Conservation (phyloP, 2,797 vertebrate species). For the Manis crassicaudata region DNA sequence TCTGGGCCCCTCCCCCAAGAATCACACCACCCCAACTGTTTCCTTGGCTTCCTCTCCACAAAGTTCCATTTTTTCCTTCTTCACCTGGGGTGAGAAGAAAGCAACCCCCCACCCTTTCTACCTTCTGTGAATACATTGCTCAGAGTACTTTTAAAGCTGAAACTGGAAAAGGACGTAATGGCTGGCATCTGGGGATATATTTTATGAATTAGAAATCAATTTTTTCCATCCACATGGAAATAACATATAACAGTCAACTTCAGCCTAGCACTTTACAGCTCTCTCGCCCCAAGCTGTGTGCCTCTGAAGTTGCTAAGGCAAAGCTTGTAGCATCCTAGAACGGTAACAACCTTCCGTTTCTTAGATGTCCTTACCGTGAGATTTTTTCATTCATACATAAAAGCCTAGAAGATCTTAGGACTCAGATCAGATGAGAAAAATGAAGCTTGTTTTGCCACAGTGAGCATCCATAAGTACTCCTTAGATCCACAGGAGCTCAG, state of each 20-base stretch:
- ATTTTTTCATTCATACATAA: slow-evolving; percentile 1
- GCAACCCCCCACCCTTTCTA: slow-evolving; percentile 25
- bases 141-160: slow-evolving; percentile 63
- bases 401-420: slow-evolving; percentile 58
- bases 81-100: slow-evolving; percentile 77
- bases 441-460: slow-evolving; percentile 43
- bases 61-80: slow-evolving; percentile 74
- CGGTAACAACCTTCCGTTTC: slow-evolving; percentile 38
- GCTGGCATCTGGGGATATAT: slow-evolving; percentile 54
- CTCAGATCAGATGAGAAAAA: slow-evolving; percentile 22
- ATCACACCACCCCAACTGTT: slow-evolving; percentile 79
- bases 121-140: slow-evolving; percentile 55
- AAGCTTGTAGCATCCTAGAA: slow-evolving; percentile 58
- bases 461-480: slow-evolving; percentile 40
- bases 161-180: slow-evolving; percentile 62
- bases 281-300: slow-evolving; percentile 67
- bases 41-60: slow-evolving; percentile 76
- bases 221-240: slow-evolving; percentile 71
- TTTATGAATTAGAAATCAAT: slow-evolving; percentile 78
- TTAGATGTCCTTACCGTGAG: slow-evolving; percentile 27
- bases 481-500: slow-evolving; percentile 25
- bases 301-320: slow-evolving; percentile 53
- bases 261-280: slow-evolving; percentile 64
- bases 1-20: slow-evolving; percentile 72
- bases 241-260: slow-evolving; percentile 69